These are phyloP conservation scores for Brachypterus glaber DNA, from an alignment of 2,888 invertebrate species.

Conservation along the genomic window DNA sequence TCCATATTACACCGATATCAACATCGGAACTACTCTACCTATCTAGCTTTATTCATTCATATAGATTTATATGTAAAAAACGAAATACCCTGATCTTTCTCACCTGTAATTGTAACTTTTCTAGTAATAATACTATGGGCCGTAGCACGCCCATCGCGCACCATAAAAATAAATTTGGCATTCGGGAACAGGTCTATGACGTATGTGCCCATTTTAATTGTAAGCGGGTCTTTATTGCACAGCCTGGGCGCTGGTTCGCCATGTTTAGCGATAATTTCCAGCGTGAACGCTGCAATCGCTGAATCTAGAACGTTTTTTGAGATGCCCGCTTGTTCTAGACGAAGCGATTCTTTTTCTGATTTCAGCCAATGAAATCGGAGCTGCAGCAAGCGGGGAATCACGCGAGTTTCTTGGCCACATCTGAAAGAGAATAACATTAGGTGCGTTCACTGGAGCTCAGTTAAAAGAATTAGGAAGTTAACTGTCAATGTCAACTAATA, in stretches of 20 bases:
- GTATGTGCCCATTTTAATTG: slow-evolving; percentile 92
- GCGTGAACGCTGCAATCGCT: slow-evolving; percentile 92
- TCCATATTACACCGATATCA: too few relatives aligned
- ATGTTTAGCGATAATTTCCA: slow-evolving; percentile 93
- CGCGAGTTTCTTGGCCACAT: slow-evolving; percentile 94
- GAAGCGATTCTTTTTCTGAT: slow-evolving; percentile 82
- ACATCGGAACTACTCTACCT: too few relatives aligned
- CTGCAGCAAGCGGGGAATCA: slow-evolving; percentile 92
- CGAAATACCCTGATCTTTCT: slow-evolving; percentile 19
- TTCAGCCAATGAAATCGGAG: slow-evolving; percentile 93
- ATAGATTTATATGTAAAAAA: too few relatives aligned
- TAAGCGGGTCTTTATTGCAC: slow-evolving; percentile 99
- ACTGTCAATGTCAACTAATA: too few relatives aligned
- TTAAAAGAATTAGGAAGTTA: too few relatives aligned
- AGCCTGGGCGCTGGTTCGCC: slow-evolving; percentile 90
- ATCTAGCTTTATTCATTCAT: too few relatives aligned
- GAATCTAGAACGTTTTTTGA: slow-evolving; percentile 84
- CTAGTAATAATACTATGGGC: slow-evolving; percentile 97
- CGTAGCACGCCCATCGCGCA: slow-evolving; percentile 95
- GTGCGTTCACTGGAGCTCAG: too few relatives aligned
- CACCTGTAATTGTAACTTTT: slow-evolving; percentile 52
- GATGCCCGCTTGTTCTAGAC: slow-evolving; percentile 90
- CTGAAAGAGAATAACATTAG: slow-evolving; percentile 46
- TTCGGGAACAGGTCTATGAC: slow-evolving; percentile 93
- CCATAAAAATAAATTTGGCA: slow-evolving; percentile 96